These are phyloP conservation scores for Camptogramma bilineatum DNA, from an alignment of 2,888 invertebrate species.

Conservation along the genomic window DNA sequence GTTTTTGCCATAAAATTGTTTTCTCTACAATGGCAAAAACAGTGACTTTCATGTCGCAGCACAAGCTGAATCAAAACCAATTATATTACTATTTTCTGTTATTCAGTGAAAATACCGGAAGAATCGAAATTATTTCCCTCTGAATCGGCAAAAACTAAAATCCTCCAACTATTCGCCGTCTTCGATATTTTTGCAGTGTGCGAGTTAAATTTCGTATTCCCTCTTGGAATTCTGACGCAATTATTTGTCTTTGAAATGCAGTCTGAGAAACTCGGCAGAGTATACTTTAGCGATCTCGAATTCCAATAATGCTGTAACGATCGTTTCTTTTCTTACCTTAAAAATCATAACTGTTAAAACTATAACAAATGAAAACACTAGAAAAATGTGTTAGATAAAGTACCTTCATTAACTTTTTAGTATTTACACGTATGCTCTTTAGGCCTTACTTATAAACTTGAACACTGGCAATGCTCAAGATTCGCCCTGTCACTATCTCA, in stretches of 20 bases:
- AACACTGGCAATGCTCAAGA: no score
- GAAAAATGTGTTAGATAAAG: no score
- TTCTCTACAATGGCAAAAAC: no score
- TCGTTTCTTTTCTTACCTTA: conserved; percentile 4
- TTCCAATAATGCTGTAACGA: conserved; percentile 26
- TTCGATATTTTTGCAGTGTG: conserved; percentile 29
- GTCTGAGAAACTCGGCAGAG: conserved; percentile 15
- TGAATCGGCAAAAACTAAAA: conserved; percentile 25
- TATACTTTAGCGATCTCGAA: conserved; percentile 28
- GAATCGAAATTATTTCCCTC: conserved; percentile 19
- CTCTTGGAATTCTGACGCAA: conserved; percentile 40
- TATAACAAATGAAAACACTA: not conserved
- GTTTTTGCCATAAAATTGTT: no score
- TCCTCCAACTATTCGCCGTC: conserved; percentile 17
- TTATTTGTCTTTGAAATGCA: conserved; percentile 50
- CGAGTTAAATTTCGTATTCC: conserved; percentile 47
- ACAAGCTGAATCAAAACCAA: not conserved
- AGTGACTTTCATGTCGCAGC: no score
- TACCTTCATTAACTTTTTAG: no score
- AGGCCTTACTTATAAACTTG: no score
- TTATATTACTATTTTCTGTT: not conserved
- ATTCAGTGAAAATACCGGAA: conserved; percentile 11
- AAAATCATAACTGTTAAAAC: not conserved
- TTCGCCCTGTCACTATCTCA: no score
- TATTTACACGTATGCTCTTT: no score